Base-by-base conservation (phyloP, 2,113 vertebrate genomes). In the Paralichthys olivaceus region DNA sequence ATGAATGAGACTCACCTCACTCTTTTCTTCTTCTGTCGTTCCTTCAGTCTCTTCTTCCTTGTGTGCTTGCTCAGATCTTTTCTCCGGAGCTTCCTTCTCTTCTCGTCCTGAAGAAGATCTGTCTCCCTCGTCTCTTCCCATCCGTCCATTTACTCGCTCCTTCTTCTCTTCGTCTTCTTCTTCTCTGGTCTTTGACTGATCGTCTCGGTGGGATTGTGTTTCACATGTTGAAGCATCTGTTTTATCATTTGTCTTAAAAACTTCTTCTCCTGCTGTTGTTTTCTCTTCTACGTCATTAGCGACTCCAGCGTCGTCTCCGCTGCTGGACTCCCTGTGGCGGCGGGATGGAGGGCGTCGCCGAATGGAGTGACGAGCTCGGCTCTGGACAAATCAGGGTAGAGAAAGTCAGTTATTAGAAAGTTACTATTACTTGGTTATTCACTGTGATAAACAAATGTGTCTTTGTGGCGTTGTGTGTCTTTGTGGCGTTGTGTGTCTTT, bases 331-430 rank as follows among this genome's bases (percentile, higher is more conserved):
- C 76, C 90, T 92, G 84, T 89, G 77, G 59, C 80, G 83, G 7
- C 94, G 92, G 9, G 93, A 93, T 0, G 93, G 94, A 0, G 94
- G 94, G 0, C 94, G 91, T 2, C 94, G 89, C n/a, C 88, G 85
- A 19, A 94, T 81, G 51, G 94, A 95, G 64, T 69, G 91, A 43
- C 93, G 89, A 22, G 90, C 89, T 89, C 94, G 81, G 9, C 81
- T 55, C 94, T 95, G 83, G 26, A 72, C 66, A 62, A 72, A 69
- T 75, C 62, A 3, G 4, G 53, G 71, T 28, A 45, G 12, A 62
- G 53, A 40, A 40, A 64, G 40, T 68, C 17, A 62, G 26, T 22
- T 54, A 13, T 40, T 40, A 12, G 12, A 40, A 40, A 40, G 37
- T 40, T 12, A 40, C 37, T 40, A 2, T 12, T 13, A 14, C 20